Evolutionary conservation across 2,113 vertebrate species (phyloP).

Genomic region (Neogobius melanostomus): DNA sequence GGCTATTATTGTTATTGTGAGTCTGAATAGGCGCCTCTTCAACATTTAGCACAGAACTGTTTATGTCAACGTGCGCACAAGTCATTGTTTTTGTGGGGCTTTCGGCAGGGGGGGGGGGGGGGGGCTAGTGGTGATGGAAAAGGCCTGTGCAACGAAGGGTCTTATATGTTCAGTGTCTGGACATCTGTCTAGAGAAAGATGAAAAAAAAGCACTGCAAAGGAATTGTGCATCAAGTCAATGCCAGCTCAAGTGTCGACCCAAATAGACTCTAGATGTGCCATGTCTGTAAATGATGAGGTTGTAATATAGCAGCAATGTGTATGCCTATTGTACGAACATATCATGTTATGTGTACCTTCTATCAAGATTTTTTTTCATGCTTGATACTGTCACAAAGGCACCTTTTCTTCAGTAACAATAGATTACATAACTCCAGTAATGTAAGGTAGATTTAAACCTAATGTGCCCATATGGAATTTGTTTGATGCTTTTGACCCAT

Average conservation of each 20-base stretch:
- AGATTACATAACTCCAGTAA: too few species aligned
- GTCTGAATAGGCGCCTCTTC: constrained; percentile 36
- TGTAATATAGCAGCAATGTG: not conserved
- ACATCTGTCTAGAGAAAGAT: constrained; percentile 68
- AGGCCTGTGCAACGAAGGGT: constrained; percentile 56
- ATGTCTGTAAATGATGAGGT: not conserved
- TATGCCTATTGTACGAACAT: too few species aligned
- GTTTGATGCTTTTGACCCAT: too few species aligned
- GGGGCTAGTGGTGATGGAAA: constrained; percentile 45
- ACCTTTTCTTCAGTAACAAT: too few species aligned
- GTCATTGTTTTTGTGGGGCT: constrained; percentile 70
- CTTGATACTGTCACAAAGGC: too few species aligned
- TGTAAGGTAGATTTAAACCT: too few species aligned
- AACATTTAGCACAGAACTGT: constrained; percentile 48
- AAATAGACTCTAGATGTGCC: not conserved
- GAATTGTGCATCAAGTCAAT: constrained; percentile 42
- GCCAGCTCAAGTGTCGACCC: too few species aligned
- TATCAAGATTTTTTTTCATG: not conserved
- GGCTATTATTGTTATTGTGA: not conserved
- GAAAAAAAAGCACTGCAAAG: constrained; percentile 57
- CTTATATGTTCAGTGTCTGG: constrained; percentile 72
- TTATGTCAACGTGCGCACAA: constrained; percentile 57
- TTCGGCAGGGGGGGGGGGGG: constrained; percentile 31
- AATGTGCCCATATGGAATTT: too few species aligned
- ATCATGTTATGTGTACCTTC: not conserved